phyloP scores from a whole-genome alignment of 2,113 vertebrate species.

The Camelus dromedarius region DNA sequence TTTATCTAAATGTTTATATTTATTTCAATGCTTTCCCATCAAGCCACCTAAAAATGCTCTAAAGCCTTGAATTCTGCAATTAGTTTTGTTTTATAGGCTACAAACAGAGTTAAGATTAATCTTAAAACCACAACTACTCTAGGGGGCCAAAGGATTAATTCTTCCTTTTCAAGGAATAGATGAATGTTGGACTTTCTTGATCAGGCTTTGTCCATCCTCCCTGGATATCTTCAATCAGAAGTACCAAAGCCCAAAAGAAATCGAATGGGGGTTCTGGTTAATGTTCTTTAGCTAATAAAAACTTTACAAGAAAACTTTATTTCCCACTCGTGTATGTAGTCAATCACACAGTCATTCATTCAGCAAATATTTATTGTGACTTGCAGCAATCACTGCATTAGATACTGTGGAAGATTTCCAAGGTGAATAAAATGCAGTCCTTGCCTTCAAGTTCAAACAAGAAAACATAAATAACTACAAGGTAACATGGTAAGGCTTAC shows the following conservation, averaged over 20 bases:
- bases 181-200: constrained; percentile 58
- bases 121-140: constrained; percentile 83
- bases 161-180: constrained; percentile 65
- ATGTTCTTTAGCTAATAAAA: constrained; percentile 42
- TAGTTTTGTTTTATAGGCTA: constrained; percentile 87
- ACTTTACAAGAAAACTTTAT: constrained; percentile 27
- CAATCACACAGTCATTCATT: constrained; percentile 25
- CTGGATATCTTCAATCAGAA: not conserved
- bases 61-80: constrained; percentile 85
- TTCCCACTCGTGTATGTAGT: not conserved
- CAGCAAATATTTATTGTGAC: constrained; percentile 45
- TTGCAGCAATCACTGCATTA: not conserved
- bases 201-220: not conserved
- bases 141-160: constrained; percentile 77
- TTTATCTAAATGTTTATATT: constrained; percentile 89
- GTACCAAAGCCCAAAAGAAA: not conserved
- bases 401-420: not conserved
- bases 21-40: constrained; percentile 87
- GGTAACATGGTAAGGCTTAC: not conserved
- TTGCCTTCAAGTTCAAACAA: constrained; percentile 34
- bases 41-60: constrained; percentile 85
- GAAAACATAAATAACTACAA: not conserved
- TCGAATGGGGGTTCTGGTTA: not conserved
- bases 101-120: constrained; percentile 87
- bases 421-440: not conserved